Percentiles rank a stretch among this genome's conserved stretches.
Evolutionary conservation across 2,113 vertebrate genomes (phyloP).

Genomic region (Leucoraja erinaceus): DNA sequence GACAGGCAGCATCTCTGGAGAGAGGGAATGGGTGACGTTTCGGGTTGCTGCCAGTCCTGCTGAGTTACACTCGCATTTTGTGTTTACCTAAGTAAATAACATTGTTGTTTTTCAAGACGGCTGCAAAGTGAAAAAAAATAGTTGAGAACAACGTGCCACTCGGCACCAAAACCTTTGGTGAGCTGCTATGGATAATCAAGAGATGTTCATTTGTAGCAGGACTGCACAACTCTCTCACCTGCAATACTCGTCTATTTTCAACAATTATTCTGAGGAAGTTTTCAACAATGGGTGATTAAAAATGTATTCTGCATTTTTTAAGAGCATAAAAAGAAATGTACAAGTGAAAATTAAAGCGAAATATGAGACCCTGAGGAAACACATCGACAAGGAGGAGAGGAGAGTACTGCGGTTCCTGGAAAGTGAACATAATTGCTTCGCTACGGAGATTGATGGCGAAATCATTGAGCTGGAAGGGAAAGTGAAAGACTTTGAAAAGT

Average conservation of each 20-base stretch:
- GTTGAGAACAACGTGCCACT: background rate
- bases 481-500: slow-evolving; percentile 27
- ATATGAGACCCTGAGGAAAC: slow-evolving; percentile 25
- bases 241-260: background rate
- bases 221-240: no score
- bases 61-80: no score
- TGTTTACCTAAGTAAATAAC: no score
- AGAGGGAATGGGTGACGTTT: no score
- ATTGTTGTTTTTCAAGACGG: background rate
- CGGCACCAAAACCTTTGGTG: background rate
- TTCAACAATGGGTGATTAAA: background rate
- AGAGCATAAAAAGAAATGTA: background rate
- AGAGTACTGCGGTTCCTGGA: background rate
- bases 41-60: no score
- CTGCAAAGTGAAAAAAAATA: background rate
- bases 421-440: background rate
- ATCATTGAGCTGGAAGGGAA: slow-evolving; percentile 2
- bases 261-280: background rate
- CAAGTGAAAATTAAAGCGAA: slow-evolving; percentile 21
- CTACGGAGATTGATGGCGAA: background rate
- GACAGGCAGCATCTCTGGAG: no score
- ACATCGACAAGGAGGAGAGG: slow-evolving; percentile 21
- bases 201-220: no score
- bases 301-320: background rate
- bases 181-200: background rate